Conservation (phyloP, 2,888 invertebrate species). For the Campopleginae sp. region DNA sequence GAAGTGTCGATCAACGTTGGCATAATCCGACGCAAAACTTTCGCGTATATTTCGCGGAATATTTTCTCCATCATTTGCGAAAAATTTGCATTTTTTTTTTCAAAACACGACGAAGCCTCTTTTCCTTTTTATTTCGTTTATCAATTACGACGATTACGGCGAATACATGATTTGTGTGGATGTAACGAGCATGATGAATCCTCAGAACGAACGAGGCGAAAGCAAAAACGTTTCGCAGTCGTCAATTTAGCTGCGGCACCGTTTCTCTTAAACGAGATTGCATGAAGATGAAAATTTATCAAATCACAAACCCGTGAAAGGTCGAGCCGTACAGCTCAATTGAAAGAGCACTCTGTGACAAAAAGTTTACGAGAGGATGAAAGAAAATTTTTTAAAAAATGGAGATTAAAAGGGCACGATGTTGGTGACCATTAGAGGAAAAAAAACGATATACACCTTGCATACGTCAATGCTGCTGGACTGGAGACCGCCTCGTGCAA, state of each 20-base stretch:
- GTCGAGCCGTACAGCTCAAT: not conserved
- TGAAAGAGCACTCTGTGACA: slow-evolving; percentile 27
- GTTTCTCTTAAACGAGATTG: not conserved
- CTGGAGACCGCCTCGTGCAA: slow-evolving; percentile 19
- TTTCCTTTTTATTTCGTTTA: too few relatives aligned
- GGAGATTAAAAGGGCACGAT: slow-evolving; percentile 52
- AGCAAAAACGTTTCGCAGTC: not conserved
- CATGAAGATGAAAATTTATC: slow-evolving; percentile 18
- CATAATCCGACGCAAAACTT: not conserved
- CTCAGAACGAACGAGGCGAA: not conserved
- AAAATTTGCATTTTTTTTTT: not conserved
- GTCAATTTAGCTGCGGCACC: not conserved
- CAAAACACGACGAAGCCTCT: too few relatives aligned
- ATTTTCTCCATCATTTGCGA: not conserved
- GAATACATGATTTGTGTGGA: not conserved
- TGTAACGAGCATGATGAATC: not conserved
- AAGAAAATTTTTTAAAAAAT: slow-evolving; percentile 44
- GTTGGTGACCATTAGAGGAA: slow-evolving; percentile 44
- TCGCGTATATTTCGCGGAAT: not conserved
- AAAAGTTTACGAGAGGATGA: slow-evolving; percentile 40
- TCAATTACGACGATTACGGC: not conserved
- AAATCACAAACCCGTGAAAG: not conserved
- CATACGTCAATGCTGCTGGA: slow-evolving; percentile 46
- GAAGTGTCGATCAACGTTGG: not conserved
- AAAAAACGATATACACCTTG: slow-evolving; percentile 38